phyloP scores from a whole-genome alignment of 2,797 vertebrate species.

The Darevskia mixta region DNA sequence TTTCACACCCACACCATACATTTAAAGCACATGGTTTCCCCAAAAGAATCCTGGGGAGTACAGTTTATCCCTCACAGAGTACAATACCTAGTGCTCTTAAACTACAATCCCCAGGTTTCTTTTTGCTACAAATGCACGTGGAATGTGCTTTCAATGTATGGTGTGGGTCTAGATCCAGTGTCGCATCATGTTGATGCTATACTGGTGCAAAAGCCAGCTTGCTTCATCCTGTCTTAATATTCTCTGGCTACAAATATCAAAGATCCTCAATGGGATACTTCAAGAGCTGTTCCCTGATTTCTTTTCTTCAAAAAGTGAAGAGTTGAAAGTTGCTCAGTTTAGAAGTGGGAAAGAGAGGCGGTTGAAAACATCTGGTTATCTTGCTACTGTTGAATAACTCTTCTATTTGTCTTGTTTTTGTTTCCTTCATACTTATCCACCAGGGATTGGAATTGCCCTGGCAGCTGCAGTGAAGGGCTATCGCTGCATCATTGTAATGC shows the following conservation, averaged over 20 bases:
- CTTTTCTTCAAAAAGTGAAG: neutral
- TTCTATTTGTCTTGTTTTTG: neutral
- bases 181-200: neutral
- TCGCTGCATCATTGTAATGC: conserved; percentile 95
- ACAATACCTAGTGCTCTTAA: too few species aligned
- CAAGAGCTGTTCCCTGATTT: rapidly evolving
- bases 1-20: too few species aligned
- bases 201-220: neutral
- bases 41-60: too few species aligned
- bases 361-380: rapidly evolving
- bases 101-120: too few species aligned
- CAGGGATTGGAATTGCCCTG: conserved; percentile 94
- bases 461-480: conserved; percentile 95
- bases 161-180: neutral
- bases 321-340: rapidly evolving
- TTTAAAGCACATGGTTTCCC: too few species aligned
- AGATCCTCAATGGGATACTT: rapidly evolving
- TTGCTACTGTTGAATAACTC: neutral
- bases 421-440: neutral
- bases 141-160: neutral
- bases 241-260: neutral
- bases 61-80: too few species aligned
- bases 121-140: too few species aligned
- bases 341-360: neutral
- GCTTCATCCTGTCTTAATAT: neutral